Evolutionary conservation across 1,140 invertebrate species (phyloP).

Genomic region (Leptoteleia sp.): DNA sequence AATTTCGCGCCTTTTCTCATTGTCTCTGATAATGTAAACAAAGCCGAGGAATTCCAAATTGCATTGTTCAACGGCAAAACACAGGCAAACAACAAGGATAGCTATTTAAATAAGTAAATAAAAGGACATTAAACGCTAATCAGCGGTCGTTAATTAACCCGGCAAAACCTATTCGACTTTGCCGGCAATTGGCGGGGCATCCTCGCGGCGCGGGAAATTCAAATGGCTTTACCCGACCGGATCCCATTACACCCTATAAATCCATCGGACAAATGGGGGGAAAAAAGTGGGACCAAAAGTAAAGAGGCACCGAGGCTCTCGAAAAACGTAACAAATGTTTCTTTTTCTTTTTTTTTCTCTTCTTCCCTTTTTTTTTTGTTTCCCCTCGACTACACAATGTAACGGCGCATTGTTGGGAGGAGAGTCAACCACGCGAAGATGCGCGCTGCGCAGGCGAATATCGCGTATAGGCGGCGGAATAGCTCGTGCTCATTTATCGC

Average conservation of each 20-base stretch:
- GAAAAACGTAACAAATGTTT: constrained; percentile 12
- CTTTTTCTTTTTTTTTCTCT: too few relatives aligned
- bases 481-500: constrained; percentile 72
- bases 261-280: not conserved
- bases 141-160: too few relatives aligned
- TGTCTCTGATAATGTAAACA: not conserved
- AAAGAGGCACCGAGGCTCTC: constrained; percentile 2
- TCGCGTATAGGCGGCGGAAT: constrained; percentile 54
- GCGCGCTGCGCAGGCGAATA: constrained; percentile 39
- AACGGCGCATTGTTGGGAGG: constrained; percentile 26
- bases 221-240: constrained; percentile 4
- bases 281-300: too few relatives aligned
- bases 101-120: too few relatives aligned
- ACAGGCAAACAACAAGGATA: too few relatives aligned
- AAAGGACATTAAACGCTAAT: too few relatives aligned
- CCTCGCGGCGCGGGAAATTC: constrained; percentile 30
- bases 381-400: not conserved
- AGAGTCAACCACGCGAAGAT: constrained; percentile 55
- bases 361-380: too few relatives aligned
- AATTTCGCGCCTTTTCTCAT: constrained; percentile 14
- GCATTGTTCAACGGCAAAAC: too few relatives aligned
- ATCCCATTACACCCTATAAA: constrained; percentile 1
- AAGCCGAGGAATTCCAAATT: too few relatives aligned
- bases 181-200: constrained; percentile 7
- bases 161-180: constrained; percentile 3